Base-by-base conservation (phyloP, 1,140 invertebrate species). In the Atta texana region DNA sequence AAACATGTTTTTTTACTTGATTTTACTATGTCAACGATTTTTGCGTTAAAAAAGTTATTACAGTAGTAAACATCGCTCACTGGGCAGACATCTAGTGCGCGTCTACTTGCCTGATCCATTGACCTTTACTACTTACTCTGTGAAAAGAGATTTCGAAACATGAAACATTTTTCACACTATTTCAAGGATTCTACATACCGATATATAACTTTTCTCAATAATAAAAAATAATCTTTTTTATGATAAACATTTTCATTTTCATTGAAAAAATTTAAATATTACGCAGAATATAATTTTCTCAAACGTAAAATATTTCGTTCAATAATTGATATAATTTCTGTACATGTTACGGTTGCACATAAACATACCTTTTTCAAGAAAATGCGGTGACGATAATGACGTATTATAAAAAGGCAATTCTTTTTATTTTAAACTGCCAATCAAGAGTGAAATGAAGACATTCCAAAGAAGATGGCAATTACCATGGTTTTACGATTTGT, bases 121-220 rank as follows among this genome's bases (percentile, higher is more conserved):
- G 49, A 80, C 8, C 34, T 53, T 10, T 49, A 85, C 57, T 80
- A 85, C 82, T 85, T 66, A 3, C 21, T 64, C 1, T 5, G 59
- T 16, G 1, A 3, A 14, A 51, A n/a, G 44, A 28, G 10, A n/a
- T 8, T 24, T 63, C 10, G 16, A 16, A 24, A 8, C 0, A 34
- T 28, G 2, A 39, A 72, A 44, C 44, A 34, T 51, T 28, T 51
- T 55, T 66, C 7, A 44, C 0, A 1, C 7, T 49, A 78, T 7
- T 59, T 49, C 5, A 57, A 24, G 12, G 1, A 59, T n/a, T 44
- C 7, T 49, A 51, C 10, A 3, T 14, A 66, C 31, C 7, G 2
- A 3, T 31, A 34, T 68, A 51, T 49, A 66, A 64, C 3, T 31
- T 66, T n/a, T 16, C 14, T 51, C 7, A 31, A 24, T 49, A 53